Evolutionary conservation across 1,140 invertebrate genomes (phyloP), one percentile per base, ranked within the genome.

Genomic region (Phymorhynchus buccinoides): DNA sequence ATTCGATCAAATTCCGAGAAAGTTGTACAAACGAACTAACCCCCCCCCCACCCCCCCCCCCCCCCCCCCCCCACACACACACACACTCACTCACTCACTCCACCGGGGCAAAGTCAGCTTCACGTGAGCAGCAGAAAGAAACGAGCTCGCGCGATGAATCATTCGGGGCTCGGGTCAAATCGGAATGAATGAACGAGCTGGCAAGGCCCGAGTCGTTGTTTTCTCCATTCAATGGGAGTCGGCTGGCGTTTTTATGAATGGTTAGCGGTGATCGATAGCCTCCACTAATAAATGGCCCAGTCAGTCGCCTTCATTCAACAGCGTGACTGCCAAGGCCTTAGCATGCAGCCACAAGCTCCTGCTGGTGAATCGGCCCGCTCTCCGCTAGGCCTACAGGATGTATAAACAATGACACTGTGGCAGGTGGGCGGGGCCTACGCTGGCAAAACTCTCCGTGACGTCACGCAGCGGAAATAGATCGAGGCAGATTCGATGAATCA

Each of bases 351-450:
- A n/a, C 77, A 52, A 32, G 77, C 77, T 30, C 48, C 14, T 27
- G 81, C 27, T 44, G 71, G 81, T 83, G 81, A 83, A 83, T 83
- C 81, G 81, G 37, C 81, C n/a, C 62, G 44, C 42, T 35, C 66
- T n/a, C n/a, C n/a, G n/a, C n/a, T n/a, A n/a, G n/a, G n/a, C n/a
- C 37, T 14, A 62, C 56, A 62, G 37, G 66, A 68, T 71, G 81
- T 83, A 83, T 83, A 83, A 83, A 83, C 81, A 83, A 83, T 83
- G 81, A 83, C 62, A 83, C 81, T 30, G 81, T 66, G 41, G 81
- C 35, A 16, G 42, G 66, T 62, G 81, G 62, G 81, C 62, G 68
- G n/a, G 44, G 68, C 32, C 44, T 77, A 52, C 37, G 35, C 39
- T 9, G 71, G 37, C 62, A 78, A n/a, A n/a, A 32, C 32, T 41